Percentiles rank a stretch among this genome's conserved stretches.
Conservation (phyloP, 2,797 vertebrate genomes). For the Gorsachius magnificus region DNA sequence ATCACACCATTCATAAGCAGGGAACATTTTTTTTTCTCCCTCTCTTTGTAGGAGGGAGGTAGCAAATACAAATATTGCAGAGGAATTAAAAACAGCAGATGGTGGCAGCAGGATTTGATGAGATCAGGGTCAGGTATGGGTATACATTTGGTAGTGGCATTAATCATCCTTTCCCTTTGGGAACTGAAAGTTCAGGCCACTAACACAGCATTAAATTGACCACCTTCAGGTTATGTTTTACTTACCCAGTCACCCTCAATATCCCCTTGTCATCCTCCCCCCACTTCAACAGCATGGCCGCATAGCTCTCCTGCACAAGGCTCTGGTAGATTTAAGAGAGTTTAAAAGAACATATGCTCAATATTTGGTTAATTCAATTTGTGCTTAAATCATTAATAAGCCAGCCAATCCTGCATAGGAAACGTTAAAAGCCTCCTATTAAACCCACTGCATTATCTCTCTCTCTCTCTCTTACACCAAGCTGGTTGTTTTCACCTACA, state of each 20-base stretch:
- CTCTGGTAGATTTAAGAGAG: slow-evolving; percentile 58
- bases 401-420: slow-evolving; percentile 38
- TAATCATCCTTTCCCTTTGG: slow-evolving; percentile 73
- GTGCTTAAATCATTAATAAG: slow-evolving; percentile 72
- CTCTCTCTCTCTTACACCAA: not conserved
- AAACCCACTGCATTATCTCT: slow-evolving; percentile 24
- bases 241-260: slow-evolving; percentile 66
- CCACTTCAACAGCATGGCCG: not conserved
- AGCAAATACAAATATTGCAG: slow-evolving; percentile 78
- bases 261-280: slow-evolving; percentile 27
- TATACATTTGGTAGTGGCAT: slow-evolving; percentile 71
- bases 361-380: slow-evolving; percentile 76
- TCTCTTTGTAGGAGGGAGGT: slow-evolving; percentile 73
- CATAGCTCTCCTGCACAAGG: not conserved
- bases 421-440: slow-evolving; percentile 42
- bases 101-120: slow-evolving; percentile 80
- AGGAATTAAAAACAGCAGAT: slow-evolving; percentile 83
- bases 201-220: slow-evolving; percentile 62
- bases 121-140: slow-evolving; percentile 79
- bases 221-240: slow-evolving; percentile 70
- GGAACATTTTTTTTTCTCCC: slow-evolving; percentile 60
- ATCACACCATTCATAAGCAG: slow-evolving; percentile 72
- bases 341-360: slow-evolving; percentile 73
- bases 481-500: slow-evolving; percentile 41
- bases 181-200: slow-evolving; percentile 64